Conservation (phyloP, 2,113 vertebrate genomes). For the Pachycephala philippinensis region DNA sequence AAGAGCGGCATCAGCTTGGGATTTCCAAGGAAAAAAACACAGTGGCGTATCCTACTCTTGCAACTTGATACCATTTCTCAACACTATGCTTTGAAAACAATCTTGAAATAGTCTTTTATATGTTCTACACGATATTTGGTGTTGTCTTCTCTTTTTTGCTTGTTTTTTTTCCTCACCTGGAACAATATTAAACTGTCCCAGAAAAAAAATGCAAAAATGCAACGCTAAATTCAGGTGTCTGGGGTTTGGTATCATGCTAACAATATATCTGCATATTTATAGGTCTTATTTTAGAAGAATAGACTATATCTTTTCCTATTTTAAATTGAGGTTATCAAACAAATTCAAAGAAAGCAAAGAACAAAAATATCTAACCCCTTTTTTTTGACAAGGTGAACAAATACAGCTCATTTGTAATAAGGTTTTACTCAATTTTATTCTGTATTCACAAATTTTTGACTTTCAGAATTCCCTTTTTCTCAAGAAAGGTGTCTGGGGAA, state of each 20-base stretch:
- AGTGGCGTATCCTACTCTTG: rapidly evolving
- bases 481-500: background rate
- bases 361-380: background rate
- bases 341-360: background rate
- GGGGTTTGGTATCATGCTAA: background rate
- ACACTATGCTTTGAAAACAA: background rate
- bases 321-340: background rate
- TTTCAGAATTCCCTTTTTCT: background rate
- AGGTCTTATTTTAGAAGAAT: background rate
- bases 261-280: background rate
- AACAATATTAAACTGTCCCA: background rate
- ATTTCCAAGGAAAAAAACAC: background rate
- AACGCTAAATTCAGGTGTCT: background rate
- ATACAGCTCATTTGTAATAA: background rate
- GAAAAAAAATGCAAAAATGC: background rate
- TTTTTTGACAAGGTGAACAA: background rate
- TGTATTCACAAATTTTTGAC: background rate
- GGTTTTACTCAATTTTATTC: background rate
- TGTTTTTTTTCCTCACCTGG: background rate
- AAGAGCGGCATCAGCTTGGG: rapidly evolving
- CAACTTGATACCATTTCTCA: background rate
- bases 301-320: background rate
- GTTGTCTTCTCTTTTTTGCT: background rate
- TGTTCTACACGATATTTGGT: background rate
- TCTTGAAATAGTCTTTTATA: background rate